Percentiles rank a stretch among this genome's conserved stretches.
phyloP scores from a whole-genome alignment of 2,797 vertebrate species.

The Denticeps clupeoides region DNA sequence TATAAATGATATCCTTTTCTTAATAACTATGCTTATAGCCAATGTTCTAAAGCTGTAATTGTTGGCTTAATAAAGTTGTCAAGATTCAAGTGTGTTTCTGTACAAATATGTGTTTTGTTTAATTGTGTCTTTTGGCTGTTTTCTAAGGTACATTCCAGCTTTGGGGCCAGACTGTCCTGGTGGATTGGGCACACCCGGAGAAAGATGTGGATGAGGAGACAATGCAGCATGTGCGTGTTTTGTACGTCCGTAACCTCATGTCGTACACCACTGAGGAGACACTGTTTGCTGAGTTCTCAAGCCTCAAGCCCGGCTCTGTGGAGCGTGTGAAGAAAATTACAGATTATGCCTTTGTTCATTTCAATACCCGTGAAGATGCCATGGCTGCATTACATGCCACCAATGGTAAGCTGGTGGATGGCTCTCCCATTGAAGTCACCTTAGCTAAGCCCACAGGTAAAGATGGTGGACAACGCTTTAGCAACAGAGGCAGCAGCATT shows the following conservation, averaged over 20 bases:
- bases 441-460: constrained; percentile 78
- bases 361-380: constrained; percentile 77
- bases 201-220: constrained; percentile 83
- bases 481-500: constrained; percentile 49
- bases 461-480: constrained; percentile 55
- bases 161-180: constrained; percentile 83
- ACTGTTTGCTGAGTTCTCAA: constrained; percentile 75
- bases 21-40: too few species aligned
- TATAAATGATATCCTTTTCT: too few species aligned
- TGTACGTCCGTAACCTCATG: constrained; percentile 84
- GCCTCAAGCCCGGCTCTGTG: constrained; percentile 74
- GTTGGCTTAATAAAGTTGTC: too few species aligned
- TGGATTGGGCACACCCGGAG: constrained; percentile 91
- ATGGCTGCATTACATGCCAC: constrained; percentile 69
- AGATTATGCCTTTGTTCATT: constrained; percentile 90
- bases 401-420: constrained; percentile 78
- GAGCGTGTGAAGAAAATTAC: constrained; percentile 87
- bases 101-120: background rate
- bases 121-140: constrained; percentile 6
- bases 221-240: constrained; percentile 80
- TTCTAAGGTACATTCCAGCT: constrained; percentile 74
- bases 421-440: constrained; percentile 72
- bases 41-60: too few species aligned
- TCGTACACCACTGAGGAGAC: constrained; percentile 79
- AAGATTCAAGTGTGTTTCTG: background rate